Evolutionary conservation across 2,113 vertebrate genomes (phyloP).

Genomic region (Centrocercus urophasianus): DNA sequence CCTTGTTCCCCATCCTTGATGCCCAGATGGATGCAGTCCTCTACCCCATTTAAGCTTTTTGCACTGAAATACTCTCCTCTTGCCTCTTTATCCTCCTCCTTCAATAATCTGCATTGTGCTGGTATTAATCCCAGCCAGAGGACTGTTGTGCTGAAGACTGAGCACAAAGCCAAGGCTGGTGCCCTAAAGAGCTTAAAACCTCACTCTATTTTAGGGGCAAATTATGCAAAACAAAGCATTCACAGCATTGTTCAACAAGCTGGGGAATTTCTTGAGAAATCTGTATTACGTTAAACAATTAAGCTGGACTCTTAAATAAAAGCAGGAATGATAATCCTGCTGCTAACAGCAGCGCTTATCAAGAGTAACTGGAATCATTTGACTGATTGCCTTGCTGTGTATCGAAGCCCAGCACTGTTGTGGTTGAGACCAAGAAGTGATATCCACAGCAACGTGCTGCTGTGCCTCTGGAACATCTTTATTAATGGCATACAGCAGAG

Average conservation of each 20-base stretch:
- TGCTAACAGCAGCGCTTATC: background rate
- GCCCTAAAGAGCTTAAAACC: constrained; percentile 4
- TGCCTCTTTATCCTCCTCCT: background rate
- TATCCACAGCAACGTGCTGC: background rate
- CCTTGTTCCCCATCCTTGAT: fast-evolving
- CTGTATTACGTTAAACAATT: background rate
- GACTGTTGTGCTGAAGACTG: background rate
- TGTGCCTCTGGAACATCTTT: constrained; percentile 28
- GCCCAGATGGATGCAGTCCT: background rate
- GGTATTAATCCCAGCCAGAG: constrained; percentile 15
- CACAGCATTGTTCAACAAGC: background rate
- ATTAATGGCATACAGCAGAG: constrained; percentile 20
- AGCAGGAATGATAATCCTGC: background rate
- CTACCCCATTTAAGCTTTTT: background rate
- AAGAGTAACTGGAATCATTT: background rate
- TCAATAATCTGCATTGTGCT: constrained; percentile 16
- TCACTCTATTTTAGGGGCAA: constrained; percentile 8
- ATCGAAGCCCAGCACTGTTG: constrained; percentile 24
- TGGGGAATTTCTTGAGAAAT: background rate
- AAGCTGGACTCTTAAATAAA: background rate
- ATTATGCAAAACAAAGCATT: background rate
- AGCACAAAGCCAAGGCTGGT: background rate
- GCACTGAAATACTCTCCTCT: background rate
- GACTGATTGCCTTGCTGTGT: background rate
- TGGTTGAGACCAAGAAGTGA: background rate